Base-by-base conservation (phyloP, 2,888 invertebrate species). In the Cyaniris semiargus region DNA sequence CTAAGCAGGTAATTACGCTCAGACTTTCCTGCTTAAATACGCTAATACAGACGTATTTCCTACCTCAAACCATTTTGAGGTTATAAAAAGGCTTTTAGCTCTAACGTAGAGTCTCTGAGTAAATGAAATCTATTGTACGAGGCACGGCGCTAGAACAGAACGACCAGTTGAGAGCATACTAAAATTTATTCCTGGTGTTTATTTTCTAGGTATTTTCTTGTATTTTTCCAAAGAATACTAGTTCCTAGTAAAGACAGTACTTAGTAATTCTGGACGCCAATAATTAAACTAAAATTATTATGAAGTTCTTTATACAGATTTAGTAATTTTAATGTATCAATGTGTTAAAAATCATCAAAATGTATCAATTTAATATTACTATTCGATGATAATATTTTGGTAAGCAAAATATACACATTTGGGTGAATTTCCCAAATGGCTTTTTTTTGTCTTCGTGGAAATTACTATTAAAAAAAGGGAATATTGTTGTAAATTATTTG, bases 31-130 rank as follows among this genome's bases (percentile, higher is more conserved):
- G 66, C 66, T 15, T 15, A 66, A 66, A 66, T 66, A 7, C 4
- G 27, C 27, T 31, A 31, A 27, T 66, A 66, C 5, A 31, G 0
- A 71, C 71, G 34, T 38, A 71, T 71, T 71, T 21, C 38, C 38
- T 71, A 21, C 71, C 27, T 48, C 53, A 18, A 74, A 53, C 27
- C 15, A 74, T 48, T 53, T 74, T 53, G 74, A 48, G 74, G 74
- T 53, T 74, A 74, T 74, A 74, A 74, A 74, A 74, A 74, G 23
- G 74, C 74, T 74, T 74, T 74, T 74, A 74, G 53, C 23, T 53
- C 74, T 74, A 74, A 53, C 74, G 15, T 21, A 38, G 48, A 74
- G 53, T 74, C 53, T 74, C 53, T 53, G 48, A 74, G 74, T 53
- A 74, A 74, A 74, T 53, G 74, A 74, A 74, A 72, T 72, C 72